Evolutionary conservation across 2,113 vertebrate genomes (phyloP), one percentile per base, ranked within the genome.

Genomic region (Halcyon senegalensis): DNA sequence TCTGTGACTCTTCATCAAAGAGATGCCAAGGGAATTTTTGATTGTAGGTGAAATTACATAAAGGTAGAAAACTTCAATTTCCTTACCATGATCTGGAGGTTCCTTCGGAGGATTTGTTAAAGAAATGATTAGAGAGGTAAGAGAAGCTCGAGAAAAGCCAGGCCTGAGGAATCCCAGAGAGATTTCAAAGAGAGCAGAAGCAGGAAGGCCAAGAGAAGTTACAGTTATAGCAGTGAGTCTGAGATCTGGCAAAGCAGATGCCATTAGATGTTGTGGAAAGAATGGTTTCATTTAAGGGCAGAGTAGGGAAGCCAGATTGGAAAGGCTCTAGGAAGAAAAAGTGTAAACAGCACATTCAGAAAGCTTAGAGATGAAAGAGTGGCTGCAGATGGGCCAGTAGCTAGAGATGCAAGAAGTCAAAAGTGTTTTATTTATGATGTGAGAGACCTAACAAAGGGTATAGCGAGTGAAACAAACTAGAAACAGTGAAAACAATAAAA

Each of bases 211-310:
- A 94, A 84, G 73, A 91, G 69, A 85, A 94, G 84, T 89, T 97
- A 92, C 6, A 16, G 91, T 94, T 95, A 91, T 46, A 95, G 87
- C 91, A 89, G 37, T 64, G 73, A 92, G 69, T 81, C 87, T 94
- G 62, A 93, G 80, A 96, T 97, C 91, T 94, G 94, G 95, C 91
- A 94, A 94, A 82, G 37, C 8, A 63, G 66, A 87, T 94, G 66
- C 84, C 87, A 91, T 95, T 92, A 94, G 91, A 94, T 78, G 91
- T 84, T 89, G 73, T 95, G 94, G 96, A 96, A 96, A 96, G 84
- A 97, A 96, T 95, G 91, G 95, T 94, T 97, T 94, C 87, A 93
- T 95, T 95, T 96, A 96, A 95, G 76, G 77, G 87, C 48, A 96
- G 77, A 91, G 93, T 44, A 95, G 62, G 20, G 74, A 95, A 95